Percentiles rank a stretch among this genome's conserved stretches.
Evolutionary conservation across 1,140 invertebrate genomes (phyloP).

Genomic region (Drosophila insularis): DNA sequence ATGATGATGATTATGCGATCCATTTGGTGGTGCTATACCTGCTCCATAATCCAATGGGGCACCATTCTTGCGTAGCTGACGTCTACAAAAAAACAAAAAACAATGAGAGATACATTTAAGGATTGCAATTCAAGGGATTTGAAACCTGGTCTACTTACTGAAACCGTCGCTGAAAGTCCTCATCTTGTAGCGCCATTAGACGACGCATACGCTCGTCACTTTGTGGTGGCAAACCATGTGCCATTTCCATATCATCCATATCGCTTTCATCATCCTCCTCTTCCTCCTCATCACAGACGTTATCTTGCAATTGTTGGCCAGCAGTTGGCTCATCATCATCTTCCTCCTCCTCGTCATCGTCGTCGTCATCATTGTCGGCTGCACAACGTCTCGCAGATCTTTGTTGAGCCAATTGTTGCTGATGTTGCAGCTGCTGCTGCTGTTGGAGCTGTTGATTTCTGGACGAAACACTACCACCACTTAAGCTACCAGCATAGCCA

Average conservation of each 20-base stretch:
- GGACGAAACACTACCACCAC: constrained; percentile 66
- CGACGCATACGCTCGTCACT: constrained; percentile 79
- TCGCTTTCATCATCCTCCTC: constrained; percentile 75
- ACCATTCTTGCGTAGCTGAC: constrained; percentile 72
- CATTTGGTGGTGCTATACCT: constrained; percentile 28
- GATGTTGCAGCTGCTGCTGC: constrained; percentile 40
- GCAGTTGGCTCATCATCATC: constrained; percentile 62
- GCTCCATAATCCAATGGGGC: constrained; percentile 68
- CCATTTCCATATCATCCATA: constrained; percentile 58
- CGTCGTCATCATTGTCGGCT: constrained; percentile 86
- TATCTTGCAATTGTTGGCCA: constrained; percentile 65
- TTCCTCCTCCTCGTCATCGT: constrained; percentile 83
- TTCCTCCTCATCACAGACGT: constrained; percentile 73
- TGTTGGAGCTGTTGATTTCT: constrained; percentile 59
- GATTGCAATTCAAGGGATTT: not conserved
- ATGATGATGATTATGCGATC: constrained; percentile 36
- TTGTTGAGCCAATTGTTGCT: constrained; percentile 40
- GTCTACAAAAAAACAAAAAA: constrained; percentile 31
- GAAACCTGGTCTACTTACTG: constrained; percentile 60
- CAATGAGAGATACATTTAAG: not conserved
- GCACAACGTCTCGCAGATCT: constrained; percentile 50
- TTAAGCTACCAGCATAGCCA: constrained; percentile 72
- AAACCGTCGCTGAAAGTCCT: constrained; percentile 82
- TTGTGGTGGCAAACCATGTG: constrained; percentile 73
- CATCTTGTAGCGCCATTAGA: constrained; percentile 82